phyloP scores from a whole-genome alignment of 1,140 invertebrate genomes.

The Dryas iulia region DNA sequence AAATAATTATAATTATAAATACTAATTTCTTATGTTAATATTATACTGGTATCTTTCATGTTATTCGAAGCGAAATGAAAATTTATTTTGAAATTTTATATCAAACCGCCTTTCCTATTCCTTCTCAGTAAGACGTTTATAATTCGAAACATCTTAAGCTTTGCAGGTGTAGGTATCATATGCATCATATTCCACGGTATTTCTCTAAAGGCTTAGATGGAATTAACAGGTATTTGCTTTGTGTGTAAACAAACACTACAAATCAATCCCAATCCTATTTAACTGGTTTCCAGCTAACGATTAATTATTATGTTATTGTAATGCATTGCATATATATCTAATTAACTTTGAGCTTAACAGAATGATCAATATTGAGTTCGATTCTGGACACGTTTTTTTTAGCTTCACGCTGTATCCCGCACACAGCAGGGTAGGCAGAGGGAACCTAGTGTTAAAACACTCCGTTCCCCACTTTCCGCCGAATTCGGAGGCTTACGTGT shows the following conservation, averaged over 20 bases:
- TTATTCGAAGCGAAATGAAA: too few relatives aligned
- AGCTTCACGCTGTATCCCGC: too few relatives aligned
- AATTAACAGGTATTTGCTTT: neutral
- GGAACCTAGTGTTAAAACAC: too few relatives aligned
- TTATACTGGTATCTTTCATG: too few relatives aligned
- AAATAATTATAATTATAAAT: too few relatives aligned
- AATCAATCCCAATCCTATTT: neutral
- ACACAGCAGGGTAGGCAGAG: too few relatives aligned
- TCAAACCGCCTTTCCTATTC: too few relatives aligned
- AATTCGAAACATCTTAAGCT: neutral
- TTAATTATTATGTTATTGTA: neutral
- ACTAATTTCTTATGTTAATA: too few relatives aligned
- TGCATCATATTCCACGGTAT: neutral
- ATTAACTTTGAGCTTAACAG: neutral
- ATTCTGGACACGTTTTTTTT: too few relatives aligned
- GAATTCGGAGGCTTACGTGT: too few relatives aligned
- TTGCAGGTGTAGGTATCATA: neutral
- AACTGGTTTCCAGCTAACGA: neutral
- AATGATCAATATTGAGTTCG: neutral
- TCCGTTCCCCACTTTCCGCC: too few relatives aligned
- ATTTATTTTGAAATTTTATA: too few relatives aligned
- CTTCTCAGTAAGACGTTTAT: neutral
- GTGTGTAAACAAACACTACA: neutral
- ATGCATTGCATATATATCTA: neutral
- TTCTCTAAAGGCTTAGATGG: neutral